Percentiles rank a stretch among this genome's conserved stretches.
Evolutionary conservation across 2,797 vertebrate species (phyloP).

Genomic region (Hydrolagus colliei): DNA sequence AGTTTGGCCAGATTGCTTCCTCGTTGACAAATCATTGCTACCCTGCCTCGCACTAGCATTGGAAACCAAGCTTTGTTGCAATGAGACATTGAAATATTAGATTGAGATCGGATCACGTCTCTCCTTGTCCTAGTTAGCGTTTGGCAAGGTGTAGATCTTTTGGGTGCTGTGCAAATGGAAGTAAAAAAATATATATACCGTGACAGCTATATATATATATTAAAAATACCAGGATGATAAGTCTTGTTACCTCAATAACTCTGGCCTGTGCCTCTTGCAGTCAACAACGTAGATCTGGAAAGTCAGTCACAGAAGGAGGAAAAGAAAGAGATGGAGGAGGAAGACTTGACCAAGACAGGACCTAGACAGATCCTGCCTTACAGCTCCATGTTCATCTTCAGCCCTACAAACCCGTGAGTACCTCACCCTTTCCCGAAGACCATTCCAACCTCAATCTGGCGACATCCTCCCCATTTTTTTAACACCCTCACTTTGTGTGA

Average conservation of each 20-base stretch:
- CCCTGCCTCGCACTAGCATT: too few relatives aligned
- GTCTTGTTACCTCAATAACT: too few relatives aligned
- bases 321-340: conserved; percentile 73
- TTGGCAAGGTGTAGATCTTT: too few relatives aligned
- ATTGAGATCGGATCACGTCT: too few relatives aligned
- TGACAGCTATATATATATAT: too few relatives aligned
- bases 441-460: neutral
- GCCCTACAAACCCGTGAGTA: conserved; percentile 88
- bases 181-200: too few relatives aligned
- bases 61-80: too few relatives aligned
- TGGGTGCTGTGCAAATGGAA: too few relatives aligned
- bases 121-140: too few relatives aligned
- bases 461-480: neutral
- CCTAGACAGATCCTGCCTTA: conserved; percentile 83
- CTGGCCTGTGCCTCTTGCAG: conserved; percentile 46
- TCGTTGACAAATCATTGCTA: too few relatives aligned
- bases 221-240: neutral
- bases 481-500: neutral
- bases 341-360: conserved; percentile 56
- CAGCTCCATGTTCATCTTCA: conserved; percentile 91
- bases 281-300: conserved; percentile 79
- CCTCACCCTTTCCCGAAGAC: neutral
- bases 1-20: too few relatives aligned
- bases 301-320: conserved; percentile 71
- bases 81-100: too few relatives aligned